Conservation (phyloP, 2,888 invertebrate species). For the Ectemnius cavifrons region DNA sequence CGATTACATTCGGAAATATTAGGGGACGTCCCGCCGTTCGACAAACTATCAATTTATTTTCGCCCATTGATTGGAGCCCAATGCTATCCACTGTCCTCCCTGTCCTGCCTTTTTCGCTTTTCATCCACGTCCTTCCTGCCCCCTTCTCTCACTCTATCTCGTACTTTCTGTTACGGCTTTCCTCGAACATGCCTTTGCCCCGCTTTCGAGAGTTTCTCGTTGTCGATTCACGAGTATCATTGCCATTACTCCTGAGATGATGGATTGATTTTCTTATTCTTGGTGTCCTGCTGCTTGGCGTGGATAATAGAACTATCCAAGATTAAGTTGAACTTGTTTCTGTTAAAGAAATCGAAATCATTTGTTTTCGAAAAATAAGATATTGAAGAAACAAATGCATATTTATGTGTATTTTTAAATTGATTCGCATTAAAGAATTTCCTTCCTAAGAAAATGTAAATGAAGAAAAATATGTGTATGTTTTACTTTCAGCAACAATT, state of each 20-base stretch:
- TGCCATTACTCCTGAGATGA: background rate
- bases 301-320: no score
- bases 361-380: no score
- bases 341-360: no score
- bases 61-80: conserved; percentile 62
- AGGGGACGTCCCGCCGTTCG: conserved; percentile 78
- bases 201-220: background rate
- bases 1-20: conserved; percentile 79
- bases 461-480: no score
- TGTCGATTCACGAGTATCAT: background rate
- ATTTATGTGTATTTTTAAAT: no score
- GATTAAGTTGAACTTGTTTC: no score
- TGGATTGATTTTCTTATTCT: background rate
- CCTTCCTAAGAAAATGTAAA: no score
- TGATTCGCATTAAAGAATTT: no score
- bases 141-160: background rate
- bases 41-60: conserved; percentile 78
- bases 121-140: conserved; percentile 3
- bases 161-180: background rate
- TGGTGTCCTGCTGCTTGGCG: no score
- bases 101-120: conserved; percentile 1
- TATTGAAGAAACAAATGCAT: no score
- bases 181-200: background rate
- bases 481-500: no score
- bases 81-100: conserved; percentile 20